A percentile compares a stretch with the other conserved stretches of the same genome.
These are phyloP conservation scores for Spea hammondii DNA, from an alignment of 2,797 vertebrate species.

Conservation along the genomic window DNA sequence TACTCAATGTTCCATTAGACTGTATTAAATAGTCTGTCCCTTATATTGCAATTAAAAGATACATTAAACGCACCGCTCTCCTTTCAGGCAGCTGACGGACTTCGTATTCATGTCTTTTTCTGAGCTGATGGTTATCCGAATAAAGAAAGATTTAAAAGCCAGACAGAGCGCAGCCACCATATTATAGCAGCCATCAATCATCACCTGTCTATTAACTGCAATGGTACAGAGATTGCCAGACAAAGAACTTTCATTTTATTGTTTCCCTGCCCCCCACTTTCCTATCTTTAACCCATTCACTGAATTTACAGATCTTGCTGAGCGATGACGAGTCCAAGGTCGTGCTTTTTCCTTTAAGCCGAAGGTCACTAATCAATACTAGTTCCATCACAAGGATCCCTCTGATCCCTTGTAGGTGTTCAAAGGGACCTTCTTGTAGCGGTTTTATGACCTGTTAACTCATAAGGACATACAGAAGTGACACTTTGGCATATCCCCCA, in stretches of 20 bases:
- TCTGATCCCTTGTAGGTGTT: not conserved
- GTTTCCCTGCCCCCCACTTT: conserved; percentile 4
- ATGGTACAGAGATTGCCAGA: conserved; percentile 4
- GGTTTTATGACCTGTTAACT: not conserved
- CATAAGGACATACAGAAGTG: no score
- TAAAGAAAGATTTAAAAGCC: conserved; percentile 23
- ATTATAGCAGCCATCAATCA: conserved; percentile 30
- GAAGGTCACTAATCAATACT: conserved; percentile 6
- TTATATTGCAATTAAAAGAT: not conserved
- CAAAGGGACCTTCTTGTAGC: not conserved
- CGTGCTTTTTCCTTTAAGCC: not conserved
- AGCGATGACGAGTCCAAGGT: not conserved
- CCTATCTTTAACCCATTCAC: conserved; percentile 2
- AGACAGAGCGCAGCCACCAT: conserved; percentile 7
- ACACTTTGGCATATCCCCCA: no score
- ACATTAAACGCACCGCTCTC: not conserved
- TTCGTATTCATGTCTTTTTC: conserved; percentile 8
- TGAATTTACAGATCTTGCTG: no score
- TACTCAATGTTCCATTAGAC: not conserved
- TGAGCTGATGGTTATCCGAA: conserved; percentile 9
- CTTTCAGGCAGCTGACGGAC: not conserved
- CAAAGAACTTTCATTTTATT: not conserved
- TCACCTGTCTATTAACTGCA: conserved; percentile 18
- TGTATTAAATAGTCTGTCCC: not conserved
- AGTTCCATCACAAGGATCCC: not conserved